phyloP scores from a whole-genome alignment of 2,113 vertebrate genomes.

The Motacilla alba region DNA sequence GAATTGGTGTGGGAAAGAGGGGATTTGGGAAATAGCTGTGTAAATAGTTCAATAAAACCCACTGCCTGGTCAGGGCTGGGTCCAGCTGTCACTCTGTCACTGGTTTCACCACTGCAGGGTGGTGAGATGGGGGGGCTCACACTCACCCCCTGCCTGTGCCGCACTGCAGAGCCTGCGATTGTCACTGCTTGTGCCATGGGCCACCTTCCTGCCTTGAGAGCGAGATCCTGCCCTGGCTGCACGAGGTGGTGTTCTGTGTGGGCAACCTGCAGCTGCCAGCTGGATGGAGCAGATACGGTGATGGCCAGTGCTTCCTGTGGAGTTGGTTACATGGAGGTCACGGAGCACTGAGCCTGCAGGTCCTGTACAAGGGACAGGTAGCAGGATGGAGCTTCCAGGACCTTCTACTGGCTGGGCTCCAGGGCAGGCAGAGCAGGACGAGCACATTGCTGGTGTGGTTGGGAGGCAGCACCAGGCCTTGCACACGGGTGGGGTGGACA shows the following conservation, averaged over 20 bases:
- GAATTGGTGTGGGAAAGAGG: not conserved
- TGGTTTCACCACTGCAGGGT: not conserved
- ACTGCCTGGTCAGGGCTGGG: not conserved
- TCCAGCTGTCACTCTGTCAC: not conserved
- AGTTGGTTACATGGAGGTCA: not conserved
- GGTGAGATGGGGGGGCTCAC: not conserved
- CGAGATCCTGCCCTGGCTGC: not conserved
- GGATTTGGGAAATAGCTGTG: not conserved
- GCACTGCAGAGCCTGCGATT: fast-evolving
- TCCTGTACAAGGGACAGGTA: not conserved
- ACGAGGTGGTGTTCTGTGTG: fast-evolving
- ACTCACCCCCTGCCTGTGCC: not conserved
- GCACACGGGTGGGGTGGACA: not conserved
- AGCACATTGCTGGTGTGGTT: not conserved
- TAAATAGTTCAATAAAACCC: slow-evolving; percentile 30
- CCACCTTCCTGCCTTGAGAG: not conserved
- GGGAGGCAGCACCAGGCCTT: not conserved
- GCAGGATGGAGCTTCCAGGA: not conserved
- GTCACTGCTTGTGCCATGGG: not conserved
- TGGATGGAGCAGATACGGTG: not conserved
- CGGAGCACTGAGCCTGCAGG: not conserved
- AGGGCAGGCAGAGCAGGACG: fast-evolving
- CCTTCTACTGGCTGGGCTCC: not conserved
- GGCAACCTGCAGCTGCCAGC: not conserved
- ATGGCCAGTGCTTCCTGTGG: not conserved